These are phyloP conservation scores for Trachythela sp. DNA, from an alignment of 64 coral and sea anemone genomes.

Conservation along the genomic window DNA sequence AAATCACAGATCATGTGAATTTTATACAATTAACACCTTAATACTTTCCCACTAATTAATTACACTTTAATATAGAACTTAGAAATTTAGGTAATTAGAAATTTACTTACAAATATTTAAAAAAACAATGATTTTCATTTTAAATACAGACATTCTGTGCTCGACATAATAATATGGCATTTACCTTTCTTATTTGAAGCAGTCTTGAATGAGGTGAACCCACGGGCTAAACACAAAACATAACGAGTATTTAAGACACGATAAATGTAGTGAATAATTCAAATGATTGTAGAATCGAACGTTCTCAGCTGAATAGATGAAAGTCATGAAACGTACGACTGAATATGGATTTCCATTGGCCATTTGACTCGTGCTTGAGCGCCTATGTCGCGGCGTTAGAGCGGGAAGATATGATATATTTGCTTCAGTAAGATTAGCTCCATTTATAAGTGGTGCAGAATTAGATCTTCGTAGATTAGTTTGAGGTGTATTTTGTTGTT, in stretches of 20 bases:
- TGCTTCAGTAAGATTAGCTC: conserved; percentile 1
- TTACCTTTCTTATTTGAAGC: conserved; percentile 3
- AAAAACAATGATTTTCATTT: background rate
- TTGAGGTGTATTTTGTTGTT: conserved; percentile 9
- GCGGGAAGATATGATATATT: background rate
- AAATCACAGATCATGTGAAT: no score
- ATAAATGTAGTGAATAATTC: background rate
- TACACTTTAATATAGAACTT: background rate
- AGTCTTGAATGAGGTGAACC: background rate
- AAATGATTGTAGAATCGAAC: background rate
- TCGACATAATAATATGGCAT: background rate
- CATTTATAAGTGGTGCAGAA: conserved; percentile 29
- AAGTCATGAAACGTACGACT: no score
- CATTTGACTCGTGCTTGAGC: conserved; percentile 7
- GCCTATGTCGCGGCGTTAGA: background rate
- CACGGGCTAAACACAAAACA: background rate
- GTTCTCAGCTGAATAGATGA: background rate
- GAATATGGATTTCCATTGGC: background rate
- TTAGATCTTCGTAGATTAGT: conserved; percentile 14
- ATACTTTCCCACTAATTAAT: background rate
- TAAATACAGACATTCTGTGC: background rate
- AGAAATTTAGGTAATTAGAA: background rate
- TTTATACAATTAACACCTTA: background rate
- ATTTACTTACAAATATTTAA: background rate
- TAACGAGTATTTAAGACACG: background rate